phyloP scores from a whole-genome alignment of 2,113 vertebrate species.

The Tetraodon nigroviridis region DNA sequence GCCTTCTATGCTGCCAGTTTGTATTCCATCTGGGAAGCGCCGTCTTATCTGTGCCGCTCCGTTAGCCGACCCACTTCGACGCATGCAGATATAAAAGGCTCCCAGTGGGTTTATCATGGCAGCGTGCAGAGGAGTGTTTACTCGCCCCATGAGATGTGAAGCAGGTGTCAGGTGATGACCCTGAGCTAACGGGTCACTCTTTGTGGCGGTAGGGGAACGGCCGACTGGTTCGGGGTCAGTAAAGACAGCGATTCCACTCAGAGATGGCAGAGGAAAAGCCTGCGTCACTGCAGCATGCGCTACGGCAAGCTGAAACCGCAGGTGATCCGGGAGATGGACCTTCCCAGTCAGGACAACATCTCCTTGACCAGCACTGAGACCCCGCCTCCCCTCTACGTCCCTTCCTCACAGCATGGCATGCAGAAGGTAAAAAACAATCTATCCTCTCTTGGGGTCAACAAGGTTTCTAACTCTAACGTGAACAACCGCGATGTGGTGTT shows the following conservation, averaged over 20 bases:
- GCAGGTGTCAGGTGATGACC: not conserved
- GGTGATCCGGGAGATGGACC: constrained; percentile 93
- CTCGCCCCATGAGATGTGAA: not conserved
- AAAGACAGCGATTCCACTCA: constrained; percentile 92
- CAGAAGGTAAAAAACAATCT: constrained; percentile 79
- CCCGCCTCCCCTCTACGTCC: constrained; percentile 90
- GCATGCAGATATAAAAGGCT: constrained; percentile 2
- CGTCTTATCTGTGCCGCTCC: constrained; percentile 36
- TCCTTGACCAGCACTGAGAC: constrained; percentile 95
- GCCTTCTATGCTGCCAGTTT: constrained; percentile 34
- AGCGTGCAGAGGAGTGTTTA: not conserved
- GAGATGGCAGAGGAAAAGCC: constrained; percentile 97
- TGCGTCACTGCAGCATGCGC: constrained; percentile 95
- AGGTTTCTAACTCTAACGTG: too few relatives aligned
- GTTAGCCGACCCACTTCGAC: constrained; percentile 26
- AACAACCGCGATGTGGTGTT: not conserved
- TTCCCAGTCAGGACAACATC: constrained; percentile 96
- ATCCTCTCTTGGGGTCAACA: too few relatives aligned
- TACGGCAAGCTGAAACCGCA: constrained; percentile 96
- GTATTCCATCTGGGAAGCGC: constrained; percentile 25
- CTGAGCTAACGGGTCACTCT: constrained; percentile 38
- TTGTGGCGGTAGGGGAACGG: constrained; percentile 84
- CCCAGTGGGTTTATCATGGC: constrained; percentile 2
- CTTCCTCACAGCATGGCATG: constrained; percentile 90
- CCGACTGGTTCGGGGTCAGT: constrained; percentile 97